phyloP scores from a whole-genome alignment of 2,797 vertebrate species.

The Pangasius mekongensis region DNA sequence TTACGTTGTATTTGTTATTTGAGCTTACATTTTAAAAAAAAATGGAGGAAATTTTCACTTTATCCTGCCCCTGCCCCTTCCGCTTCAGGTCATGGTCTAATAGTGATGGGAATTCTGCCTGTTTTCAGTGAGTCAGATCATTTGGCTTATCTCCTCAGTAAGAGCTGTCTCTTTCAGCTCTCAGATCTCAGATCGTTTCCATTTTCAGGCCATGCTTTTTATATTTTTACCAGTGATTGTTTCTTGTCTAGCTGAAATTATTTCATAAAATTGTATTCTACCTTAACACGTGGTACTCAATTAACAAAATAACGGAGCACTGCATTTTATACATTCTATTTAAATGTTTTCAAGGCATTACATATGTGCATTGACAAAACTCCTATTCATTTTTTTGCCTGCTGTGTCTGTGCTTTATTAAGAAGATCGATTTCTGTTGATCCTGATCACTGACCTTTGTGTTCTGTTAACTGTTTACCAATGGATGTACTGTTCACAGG shows the following conservation, averaged over 20 bases:
- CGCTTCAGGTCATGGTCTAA: neutral
- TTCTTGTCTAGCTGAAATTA: neutral
- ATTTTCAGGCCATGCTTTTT: neutral
- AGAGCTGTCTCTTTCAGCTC: neutral
- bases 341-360: neutral
- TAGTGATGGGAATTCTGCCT: neutral
- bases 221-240: neutral
- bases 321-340: neutral
- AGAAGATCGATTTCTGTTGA: neutral
- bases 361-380: neutral
- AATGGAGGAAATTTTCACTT: too few species aligned
- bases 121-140: neutral
- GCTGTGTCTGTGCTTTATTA: neutral
- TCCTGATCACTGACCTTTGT: neutral
- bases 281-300: neutral
- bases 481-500: neutral
- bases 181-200: neutral
- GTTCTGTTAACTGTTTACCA: neutral
- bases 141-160: neutral
- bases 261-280: neutral
- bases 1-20: neutral
- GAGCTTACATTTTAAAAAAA: neutral
- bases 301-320: neutral
- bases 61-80: neutral
- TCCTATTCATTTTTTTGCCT: neutral